Evolutionary conservation across 2,113 vertebrate genomes (phyloP).

Genomic region (Engystomops pustulosus): DNA sequence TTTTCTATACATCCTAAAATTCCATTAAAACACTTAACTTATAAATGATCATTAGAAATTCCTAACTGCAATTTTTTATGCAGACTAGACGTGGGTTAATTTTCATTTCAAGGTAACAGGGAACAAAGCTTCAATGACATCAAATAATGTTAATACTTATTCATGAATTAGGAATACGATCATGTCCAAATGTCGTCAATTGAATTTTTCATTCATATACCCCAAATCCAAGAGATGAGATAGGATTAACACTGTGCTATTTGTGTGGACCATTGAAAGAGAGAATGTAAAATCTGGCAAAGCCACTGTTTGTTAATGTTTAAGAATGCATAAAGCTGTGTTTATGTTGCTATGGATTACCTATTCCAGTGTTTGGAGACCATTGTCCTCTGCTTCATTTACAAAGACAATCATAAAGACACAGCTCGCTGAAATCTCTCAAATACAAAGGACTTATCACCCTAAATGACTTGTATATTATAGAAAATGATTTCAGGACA

Average conservation of each 20-base stretch:
- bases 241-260: constrained; percentile 51
- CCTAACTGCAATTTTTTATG: background rate
- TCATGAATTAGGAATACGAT: constrained; percentile 46
- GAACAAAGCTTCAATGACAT: constrained; percentile 34
- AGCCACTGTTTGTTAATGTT: constrained; percentile 55
- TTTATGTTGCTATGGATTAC: constrained; percentile 59
- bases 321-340: constrained; percentile 56
- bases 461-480: background rate
- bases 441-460: constrained; percentile 28
- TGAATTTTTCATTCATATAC: constrained; percentile 49
- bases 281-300: constrained; percentile 57
- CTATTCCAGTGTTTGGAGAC: constrained; percentile 50
- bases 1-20: background rate
- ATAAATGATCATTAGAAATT: background rate
- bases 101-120: constrained; percentile 38
- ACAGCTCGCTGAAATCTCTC: constrained; percentile 49
- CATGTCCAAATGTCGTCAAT: constrained; percentile 40
- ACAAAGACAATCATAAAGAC: constrained; percentile 41
- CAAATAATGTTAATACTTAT: constrained; percentile 30
- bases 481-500: background rate
- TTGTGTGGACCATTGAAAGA: constrained; percentile 58
- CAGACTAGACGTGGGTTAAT: background rate
- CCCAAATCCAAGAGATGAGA: constrained; percentile 53
- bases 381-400: constrained; percentile 58
- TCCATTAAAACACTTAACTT: background rate